These are phyloP conservation scores for Echinops telfairi DNA, from an alignment of 2,113 vertebrate species.

Conservation along the genomic window DNA sequence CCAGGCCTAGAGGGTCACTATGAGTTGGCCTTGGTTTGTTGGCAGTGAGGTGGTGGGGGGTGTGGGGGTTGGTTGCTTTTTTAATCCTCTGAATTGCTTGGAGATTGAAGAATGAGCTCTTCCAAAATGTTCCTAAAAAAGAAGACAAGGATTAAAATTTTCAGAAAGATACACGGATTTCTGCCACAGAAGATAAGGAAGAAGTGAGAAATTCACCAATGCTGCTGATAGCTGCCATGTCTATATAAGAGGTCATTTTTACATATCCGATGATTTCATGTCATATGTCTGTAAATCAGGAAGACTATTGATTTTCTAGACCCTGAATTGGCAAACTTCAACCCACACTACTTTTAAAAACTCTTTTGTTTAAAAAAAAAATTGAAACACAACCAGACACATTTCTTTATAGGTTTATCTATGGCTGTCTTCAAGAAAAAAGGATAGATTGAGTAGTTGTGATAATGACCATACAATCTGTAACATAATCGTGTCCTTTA, in stretches of 20 bases:
- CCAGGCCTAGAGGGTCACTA: no score
- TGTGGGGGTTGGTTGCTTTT: no score
- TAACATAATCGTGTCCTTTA: neutral
- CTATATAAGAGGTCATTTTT: neutral
- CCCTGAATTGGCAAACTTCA: neutral
- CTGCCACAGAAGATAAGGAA: neutral
- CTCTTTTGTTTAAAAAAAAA: neutral
- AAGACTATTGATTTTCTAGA: neutral
- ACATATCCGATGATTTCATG: neutral
- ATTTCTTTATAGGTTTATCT: neutral
- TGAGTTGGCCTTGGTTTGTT: no score
- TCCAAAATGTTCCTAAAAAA: neutral
- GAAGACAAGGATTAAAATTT: slow-evolving; percentile 22
- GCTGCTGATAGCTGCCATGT: neutral
- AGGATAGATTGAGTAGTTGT: neutral
- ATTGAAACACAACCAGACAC: neutral
- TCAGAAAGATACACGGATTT: neutral
- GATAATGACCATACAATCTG: neutral
- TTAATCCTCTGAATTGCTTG: neutral
- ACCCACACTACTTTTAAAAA: neutral
- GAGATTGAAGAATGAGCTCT: neutral
- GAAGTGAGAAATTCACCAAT: neutral
- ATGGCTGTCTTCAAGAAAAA: no score
- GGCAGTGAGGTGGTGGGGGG: no score
- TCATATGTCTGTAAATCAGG: neutral